Evolutionary conservation across 2,888 invertebrate genomes (phyloP), one percentile per base, ranked within the genome.

Genomic region (Ecliptopera silaceata): DNA sequence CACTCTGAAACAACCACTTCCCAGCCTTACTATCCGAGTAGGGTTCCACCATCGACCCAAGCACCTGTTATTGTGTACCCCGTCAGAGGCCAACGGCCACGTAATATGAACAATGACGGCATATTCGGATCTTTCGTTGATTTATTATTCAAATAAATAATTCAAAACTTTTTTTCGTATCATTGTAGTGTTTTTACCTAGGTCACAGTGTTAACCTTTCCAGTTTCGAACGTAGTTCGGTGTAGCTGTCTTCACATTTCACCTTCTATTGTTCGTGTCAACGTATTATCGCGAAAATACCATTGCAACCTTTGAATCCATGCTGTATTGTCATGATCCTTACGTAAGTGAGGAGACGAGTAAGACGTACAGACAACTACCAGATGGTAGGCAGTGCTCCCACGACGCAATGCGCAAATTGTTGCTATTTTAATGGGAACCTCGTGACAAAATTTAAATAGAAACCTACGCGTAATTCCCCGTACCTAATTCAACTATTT

Each of bases 51-150:
- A 58, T 64, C 20, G 39, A 68, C 59, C 46, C 55, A 17, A 44
- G 56, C 59, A 10, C 71, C 56, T 47, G 56, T 12, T 6, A 15
- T 52, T 18, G 47, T 48, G 26, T 48, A 69, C 52, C 39, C 68
- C n/a, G 64, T 61, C 15, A 65, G 68, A 65, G 65, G 65, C 8
- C 66, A 70, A 52, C 71, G 77, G 55, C 70, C 74, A 3, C 69
- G 80, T 58, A 74, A 68, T 56, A 62, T 74, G 11, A 73, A 70
- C 31, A 71, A 69, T 56, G 71, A 71, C 46, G 75, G 76, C 45
- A 70, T 90, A 58, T 45, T 90, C 20, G 82, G 85, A 55, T 89
- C 90, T 1, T 90, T 90, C 63, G 64, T 88, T 36, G 86, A 88
- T 71, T 77, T 90, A 56, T 74, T 90, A 46, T 82, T 86, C 61